Evolutionary conservation across 2,113 vertebrate genomes (phyloP).

Genomic region (Brienomyrus longianalis): DNA sequence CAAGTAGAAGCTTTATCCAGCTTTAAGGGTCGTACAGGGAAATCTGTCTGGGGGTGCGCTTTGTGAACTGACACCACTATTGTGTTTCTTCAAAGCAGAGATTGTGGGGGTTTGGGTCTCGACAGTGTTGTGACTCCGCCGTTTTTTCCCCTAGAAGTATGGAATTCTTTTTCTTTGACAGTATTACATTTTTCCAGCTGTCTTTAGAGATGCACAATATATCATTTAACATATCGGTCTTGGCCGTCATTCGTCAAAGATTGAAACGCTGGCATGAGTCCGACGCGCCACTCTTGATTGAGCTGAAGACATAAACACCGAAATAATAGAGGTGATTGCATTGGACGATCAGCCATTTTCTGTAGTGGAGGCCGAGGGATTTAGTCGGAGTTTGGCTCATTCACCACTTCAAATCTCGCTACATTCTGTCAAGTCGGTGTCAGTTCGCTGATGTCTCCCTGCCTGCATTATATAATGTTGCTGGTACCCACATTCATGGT

Average conservation of each 20-base stretch:
- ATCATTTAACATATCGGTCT: not conserved
- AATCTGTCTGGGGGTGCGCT: not conserved
- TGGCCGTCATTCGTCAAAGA: not conserved
- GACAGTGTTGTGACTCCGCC: not conserved
- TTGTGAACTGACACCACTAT: not conserved
- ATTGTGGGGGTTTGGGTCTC: not conserved
- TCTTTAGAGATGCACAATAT: not conserved
- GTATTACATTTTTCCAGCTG: not conserved
- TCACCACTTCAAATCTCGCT: not conserved
- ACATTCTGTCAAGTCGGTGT: not conserved
- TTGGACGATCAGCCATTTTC: not conserved
- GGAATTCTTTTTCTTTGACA: not conserved
- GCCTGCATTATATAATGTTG: not conserved
- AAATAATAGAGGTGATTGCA: not conserved
- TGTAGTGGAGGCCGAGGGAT: not conserved
- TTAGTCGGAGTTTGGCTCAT: not conserved
- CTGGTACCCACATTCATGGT: not conserved
- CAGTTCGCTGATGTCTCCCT: not conserved
- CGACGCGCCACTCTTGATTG: not conserved
- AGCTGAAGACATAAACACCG: not conserved
- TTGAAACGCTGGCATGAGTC: not conserved
- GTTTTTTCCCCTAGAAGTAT: not conserved
- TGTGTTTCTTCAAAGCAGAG: slow-evolving; percentile 4
- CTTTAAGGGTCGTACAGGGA: slow-evolving; percentile 8
- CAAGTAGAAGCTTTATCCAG: slow-evolving; percentile 11